These are phyloP conservation scores for Ovibos moschatus DNA, from an alignment of 2,113 vertebrate genomes.

Conservation along the genomic window DNA sequence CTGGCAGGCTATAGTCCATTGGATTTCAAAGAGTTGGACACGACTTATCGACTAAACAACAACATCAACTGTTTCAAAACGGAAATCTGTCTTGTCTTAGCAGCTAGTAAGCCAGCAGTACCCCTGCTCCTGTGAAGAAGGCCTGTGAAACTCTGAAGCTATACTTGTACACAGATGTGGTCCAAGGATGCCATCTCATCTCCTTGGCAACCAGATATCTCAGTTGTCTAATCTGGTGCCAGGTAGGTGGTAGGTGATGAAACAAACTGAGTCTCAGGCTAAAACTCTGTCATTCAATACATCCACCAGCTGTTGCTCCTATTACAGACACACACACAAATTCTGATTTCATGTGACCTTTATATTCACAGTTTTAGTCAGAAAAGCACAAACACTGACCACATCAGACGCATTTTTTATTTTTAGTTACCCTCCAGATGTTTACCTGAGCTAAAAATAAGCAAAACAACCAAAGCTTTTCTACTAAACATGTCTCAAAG, in stretches of 20 bases:
- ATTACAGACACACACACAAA: not conserved
- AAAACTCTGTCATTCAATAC: not conserved
- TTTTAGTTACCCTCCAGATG: not conserved
- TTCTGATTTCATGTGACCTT: not conserved
- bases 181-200: not conserved
- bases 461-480: not conserved
- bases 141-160: not conserved
- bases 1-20: not conserved
- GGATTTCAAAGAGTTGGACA: not conserved
- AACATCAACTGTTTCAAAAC: not conserved
- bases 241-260: not conserved
- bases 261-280: not conserved
- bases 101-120: not conserved
- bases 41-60: not conserved
- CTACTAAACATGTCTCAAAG: not conserved
- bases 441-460: not conserved
- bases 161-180: not conserved
- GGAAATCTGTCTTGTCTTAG: not conserved
- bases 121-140: not conserved
- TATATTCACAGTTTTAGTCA: not conserved
- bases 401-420: not conserved
- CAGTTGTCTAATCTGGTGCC: not conserved
- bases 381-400: not conserved
- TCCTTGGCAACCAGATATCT: not conserved
- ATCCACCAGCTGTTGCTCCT: not conserved